These are phyloP conservation scores for Cheilosia grossa DNA, from an alignment of 2,888 invertebrate genomes.

Conservation along the genomic window DNA sequence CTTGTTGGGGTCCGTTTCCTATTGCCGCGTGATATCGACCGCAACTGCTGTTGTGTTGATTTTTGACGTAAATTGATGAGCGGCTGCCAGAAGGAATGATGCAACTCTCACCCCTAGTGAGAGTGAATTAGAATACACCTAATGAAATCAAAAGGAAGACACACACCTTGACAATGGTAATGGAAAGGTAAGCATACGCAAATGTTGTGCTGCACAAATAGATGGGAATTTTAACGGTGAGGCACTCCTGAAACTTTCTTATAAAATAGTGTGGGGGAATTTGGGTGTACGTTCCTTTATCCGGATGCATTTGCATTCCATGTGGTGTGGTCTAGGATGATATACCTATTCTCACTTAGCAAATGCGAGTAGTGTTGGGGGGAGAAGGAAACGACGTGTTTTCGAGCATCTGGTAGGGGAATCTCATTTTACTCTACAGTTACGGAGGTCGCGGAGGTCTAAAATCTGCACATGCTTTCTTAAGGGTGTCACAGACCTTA, in stretches of 20 bases:
- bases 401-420: slow-evolving; percentile 8
- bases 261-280: slow-evolving; percentile 6
- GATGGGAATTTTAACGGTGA: slow-evolving; percentile 50
- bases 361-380: neutral
- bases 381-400: neutral
- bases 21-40: slow-evolving; percentile 37
- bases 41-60: slow-evolving; percentile 59
- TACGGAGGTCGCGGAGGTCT: too few species aligned
- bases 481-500: too few species aligned
- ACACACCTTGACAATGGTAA: slow-evolving; percentile 12
- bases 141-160: slow-evolving; percentile 69
- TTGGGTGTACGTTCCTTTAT: neutral
- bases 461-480: too few species aligned
- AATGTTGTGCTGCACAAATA: slow-evolving; percentile 58
- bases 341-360: slow-evolving; percentile 22
- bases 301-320: slow-evolving; percentile 9
- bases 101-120: slow-evolving; percentile 46
- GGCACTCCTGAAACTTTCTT: slow-evolving; percentile 14
- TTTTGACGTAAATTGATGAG: slow-evolving; percentile 26
- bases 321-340: neutral
- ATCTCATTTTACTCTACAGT: too few species aligned
- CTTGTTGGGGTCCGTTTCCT: slow-evolving; percentile 30
- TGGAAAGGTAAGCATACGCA: slow-evolving; percentile 52
- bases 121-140: slow-evolving; percentile 60
- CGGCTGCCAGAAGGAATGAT: slow-evolving; percentile 42